Evolutionary conservation across 2,797 vertebrate genomes (phyloP), one percentile per base, ranked within the genome.

Genomic region (Stomatorhinus walkeri): DNA sequence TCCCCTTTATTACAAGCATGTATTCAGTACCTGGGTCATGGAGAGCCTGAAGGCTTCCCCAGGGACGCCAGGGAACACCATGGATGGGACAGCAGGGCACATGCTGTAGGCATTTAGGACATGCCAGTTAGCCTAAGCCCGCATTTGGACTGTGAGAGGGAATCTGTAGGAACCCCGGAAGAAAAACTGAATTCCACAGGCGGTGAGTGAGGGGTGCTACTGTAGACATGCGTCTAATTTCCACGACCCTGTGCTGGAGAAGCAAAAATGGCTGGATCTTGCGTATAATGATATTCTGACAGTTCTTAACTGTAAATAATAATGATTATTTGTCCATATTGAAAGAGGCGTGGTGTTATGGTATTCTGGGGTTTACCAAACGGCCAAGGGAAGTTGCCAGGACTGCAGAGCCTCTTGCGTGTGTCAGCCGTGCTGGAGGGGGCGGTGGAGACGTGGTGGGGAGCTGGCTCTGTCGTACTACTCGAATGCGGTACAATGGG

Each of bases 321-420:
- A 36, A 76, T 76, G 68, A 19, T 76, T n/a, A n/a, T 81, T 46
- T 81, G 76, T n/a, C 76, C 40, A 81, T 76, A 76, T 81, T 81
- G 76, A 81, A 6, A 46, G 36, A n/a, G 76, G 36, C 22, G 36
- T 46, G 40, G 76, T 81, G 40, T 46, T 46, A 3, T 32, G 76
- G 36, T 46, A 46, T 81, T 22, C 16, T 32, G 76, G 40, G 76
- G 72, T 43, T 43, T 79, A 79, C 72, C 40, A 40, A n/a, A 19
- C 36, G 16, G 40, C 72, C 36, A 16, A 72, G 68, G 32, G 32
- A 76, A 16, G 68, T 32, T 40, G 68, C 32, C 68, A 76, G 32
- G 32, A 32, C 32, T 36, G 68, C 68, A 76, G 68, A 76, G 68
- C 32, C 68, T 76, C 14, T 3, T 28, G 12, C 32, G 14, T 12